Conservation (phyloP, 2,797 vertebrate genomes). For the Malurus leucopterus region DNA sequence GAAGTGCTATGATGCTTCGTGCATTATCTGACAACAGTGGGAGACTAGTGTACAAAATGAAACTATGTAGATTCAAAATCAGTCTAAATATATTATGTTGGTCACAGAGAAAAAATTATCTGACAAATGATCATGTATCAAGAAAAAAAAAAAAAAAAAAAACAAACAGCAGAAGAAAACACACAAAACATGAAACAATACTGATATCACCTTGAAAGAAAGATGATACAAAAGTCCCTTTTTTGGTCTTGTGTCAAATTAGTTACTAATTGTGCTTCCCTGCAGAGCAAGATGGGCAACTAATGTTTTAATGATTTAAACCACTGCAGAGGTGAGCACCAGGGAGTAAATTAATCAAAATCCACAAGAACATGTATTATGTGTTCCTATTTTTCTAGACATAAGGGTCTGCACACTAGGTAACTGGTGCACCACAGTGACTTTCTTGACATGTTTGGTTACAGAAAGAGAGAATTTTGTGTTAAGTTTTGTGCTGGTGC, state of each 20-base stretch:
- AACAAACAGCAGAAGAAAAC: accelerated
- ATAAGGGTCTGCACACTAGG: neutral
- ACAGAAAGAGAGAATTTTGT: neutral
- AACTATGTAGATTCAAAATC: neutral
- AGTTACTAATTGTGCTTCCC: neutral
- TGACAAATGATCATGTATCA: neutral
- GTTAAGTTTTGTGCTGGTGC: neutral
- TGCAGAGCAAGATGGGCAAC: neutral
- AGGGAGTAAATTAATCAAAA: neutral
- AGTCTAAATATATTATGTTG: neutral
- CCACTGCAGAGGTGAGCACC: neutral
- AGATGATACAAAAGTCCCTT: neutral
- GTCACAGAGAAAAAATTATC: neutral
- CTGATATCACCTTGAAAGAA: neutral
- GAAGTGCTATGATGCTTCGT: neutral
- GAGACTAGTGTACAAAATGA: neutral
- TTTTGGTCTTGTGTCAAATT: neutral
- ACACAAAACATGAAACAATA: neutral
- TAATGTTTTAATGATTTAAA: neutral
- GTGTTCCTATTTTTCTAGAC: neutral
- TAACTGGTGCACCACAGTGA: neutral
- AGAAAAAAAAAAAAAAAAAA: neutral
- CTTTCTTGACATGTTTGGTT: neutral
- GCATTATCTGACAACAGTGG: neutral
- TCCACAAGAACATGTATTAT: neutral